Conservation (phyloP, 2,888 invertebrate species). For the Chrysopilus asiliformis region DNA sequence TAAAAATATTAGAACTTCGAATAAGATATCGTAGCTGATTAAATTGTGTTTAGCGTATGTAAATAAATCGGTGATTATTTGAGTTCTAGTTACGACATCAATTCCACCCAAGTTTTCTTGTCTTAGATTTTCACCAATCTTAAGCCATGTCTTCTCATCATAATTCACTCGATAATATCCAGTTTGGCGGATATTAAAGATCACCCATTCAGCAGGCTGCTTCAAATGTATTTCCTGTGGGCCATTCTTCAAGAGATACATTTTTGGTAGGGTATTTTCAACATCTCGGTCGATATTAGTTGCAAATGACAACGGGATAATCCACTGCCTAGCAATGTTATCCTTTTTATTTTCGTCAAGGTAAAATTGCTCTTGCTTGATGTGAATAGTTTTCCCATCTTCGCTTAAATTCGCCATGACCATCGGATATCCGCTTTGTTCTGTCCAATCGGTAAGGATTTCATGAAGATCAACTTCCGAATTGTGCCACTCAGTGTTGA, state of each 20-base stretch:
- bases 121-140: conserved; percentile 37
- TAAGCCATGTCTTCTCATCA: conserved; percentile 43
- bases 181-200: conserved; percentile 47
- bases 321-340: no score
- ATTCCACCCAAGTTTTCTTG: conserved; percentile 37
- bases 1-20: conserved; percentile 56
- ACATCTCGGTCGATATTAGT: conserved; percentile 22
- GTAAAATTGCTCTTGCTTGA: no score
- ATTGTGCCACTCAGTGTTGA: no score
- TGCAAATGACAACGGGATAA: conserved; percentile 28
- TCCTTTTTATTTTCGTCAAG: no score
- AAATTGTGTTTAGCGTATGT: conserved; percentile 54
- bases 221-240: background rate
- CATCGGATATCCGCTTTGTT: no score
- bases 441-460: no score
- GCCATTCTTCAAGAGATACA: conserved; percentile 17
- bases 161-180: conserved; percentile 57
- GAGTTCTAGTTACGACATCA: conserved; percentile 56
- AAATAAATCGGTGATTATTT: conserved; percentile 67
- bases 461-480: no score
- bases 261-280: conserved; percentile 18
- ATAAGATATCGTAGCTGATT: conserved; percentile 45
- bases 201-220: conserved; percentile 39
- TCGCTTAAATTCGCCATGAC: no score
- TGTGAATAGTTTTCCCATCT: no score